Base-by-base conservation (phyloP, 2,113 vertebrate genomes). In the Leptobrachium ailaonicum region DNA sequence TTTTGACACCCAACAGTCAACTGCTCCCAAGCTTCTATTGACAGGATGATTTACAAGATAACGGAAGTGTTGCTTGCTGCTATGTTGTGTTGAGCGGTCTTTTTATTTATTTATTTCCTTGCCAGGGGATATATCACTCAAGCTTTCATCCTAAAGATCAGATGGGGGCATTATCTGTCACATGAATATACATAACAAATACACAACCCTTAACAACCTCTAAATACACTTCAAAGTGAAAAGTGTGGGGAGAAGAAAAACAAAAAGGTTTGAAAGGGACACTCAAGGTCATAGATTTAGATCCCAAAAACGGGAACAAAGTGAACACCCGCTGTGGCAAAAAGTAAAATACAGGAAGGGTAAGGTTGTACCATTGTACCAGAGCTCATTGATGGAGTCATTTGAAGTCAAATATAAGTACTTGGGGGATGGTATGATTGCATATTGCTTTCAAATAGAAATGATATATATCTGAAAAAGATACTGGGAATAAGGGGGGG, bases 21-120 rank as follows among this genome's bases (percentile, higher is more conserved):
- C 14, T 20, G 43, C 9, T 60, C 54, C 6, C 73, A 63, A 64
- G 40, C 14, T 45, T 7, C 6, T 14, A 43, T 63, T 47, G 41
- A 47, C 43, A 44, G 13, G 6, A 20, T 41, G 54, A 73, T 73
- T 73, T 41, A 74, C 56, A 74, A 74, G 43, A 75, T 64, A 63
- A 75, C 12, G 7, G 73, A 20, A 63, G 56, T 20, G 73, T 14
- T 63, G 9, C 6, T 44, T 64, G 20, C 20, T 32, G 20, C 20
- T 32, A 32, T 32, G 20, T 32, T 32, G 20, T 32, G 20, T 32
- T 32, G 20, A 32, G 20, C 20, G 1, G 20, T 32, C 20, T 32
- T 32, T 32, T 32, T 32, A 32, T 32, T 32, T 32, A 32, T 32
- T 32, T 32, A 12, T 43, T 9, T 41, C 41, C 41, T 42, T 41